These are phyloP conservation scores for Scaptodrosophila lebanonensis DNA, from an alignment of 1,140 invertebrate species.

Conservation along the genomic window DNA sequence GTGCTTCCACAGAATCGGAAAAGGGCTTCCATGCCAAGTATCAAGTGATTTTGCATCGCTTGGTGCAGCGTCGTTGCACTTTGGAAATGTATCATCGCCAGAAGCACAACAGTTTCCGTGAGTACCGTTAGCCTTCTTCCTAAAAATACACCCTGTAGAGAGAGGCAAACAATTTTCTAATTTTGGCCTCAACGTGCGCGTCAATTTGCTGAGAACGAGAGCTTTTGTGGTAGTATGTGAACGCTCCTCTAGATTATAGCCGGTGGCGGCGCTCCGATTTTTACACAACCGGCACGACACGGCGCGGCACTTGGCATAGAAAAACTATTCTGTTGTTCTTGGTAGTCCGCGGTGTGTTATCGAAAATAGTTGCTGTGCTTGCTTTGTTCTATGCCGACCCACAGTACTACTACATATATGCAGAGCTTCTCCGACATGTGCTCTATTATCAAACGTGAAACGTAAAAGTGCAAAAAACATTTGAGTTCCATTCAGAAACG, in stretches of 20 bases:
- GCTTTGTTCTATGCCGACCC: constrained; percentile 55
- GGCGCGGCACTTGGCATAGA: constrained; percentile 66
- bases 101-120: constrained; percentile 90
- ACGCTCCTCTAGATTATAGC: constrained; percentile 25
- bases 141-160: constrained; percentile 41
- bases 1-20: constrained; percentile 91
- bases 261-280: constrained; percentile 33
- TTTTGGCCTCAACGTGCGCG: constrained; percentile 58
- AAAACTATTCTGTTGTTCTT: constrained; percentile 40
- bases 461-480: constrained; percentile 25
- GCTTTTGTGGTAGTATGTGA: background rate
- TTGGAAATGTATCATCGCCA: constrained; percentile 93
- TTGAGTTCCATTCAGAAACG: background rate
- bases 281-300: too few species aligned
- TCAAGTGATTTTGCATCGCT: constrained; percentile 90
- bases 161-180: constrained; percentile 29
- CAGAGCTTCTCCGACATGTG: constrained; percentile 4
- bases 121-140: constrained; percentile 76
- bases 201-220: constrained; percentile 18
- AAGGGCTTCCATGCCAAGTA: constrained; percentile 91
- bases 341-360: constrained; percentile 52
- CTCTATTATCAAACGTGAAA: constrained; percentile 38
- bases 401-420: constrained; percentile 18
- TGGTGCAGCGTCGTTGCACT: constrained; percentile 94
- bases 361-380: constrained; percentile 63